These are phyloP conservation scores for Microcaecilia unicolor DNA, from an alignment of 2,797 vertebrate genomes.

Conservation along the genomic window DNA sequence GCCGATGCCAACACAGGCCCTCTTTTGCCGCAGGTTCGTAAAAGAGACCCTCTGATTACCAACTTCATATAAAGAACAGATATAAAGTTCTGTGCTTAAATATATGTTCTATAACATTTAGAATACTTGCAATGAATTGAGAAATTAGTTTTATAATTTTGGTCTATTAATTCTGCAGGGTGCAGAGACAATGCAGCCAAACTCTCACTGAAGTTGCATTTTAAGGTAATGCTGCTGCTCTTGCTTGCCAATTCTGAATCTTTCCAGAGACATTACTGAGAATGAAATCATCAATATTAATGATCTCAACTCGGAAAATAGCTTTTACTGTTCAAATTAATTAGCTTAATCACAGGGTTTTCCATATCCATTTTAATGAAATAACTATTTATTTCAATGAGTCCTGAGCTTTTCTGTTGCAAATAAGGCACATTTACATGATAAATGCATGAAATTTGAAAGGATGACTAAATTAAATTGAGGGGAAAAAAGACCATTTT, in stretches of 20 bases:
- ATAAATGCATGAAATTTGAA: slow-evolving; percentile 66
- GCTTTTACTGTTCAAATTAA: slow-evolving; percentile 69
- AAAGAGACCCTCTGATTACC: no score
- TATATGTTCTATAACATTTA: no score
- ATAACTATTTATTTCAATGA: slow-evolving; percentile 70
- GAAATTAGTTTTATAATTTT: no score
- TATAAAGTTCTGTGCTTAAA: no score
- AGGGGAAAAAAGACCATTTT: slow-evolving; percentile 37
- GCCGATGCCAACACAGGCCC: no score
- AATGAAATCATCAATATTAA: slow-evolving; percentile 73
- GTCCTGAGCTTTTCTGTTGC: slow-evolving; percentile 63
- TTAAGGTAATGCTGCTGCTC: slow-evolving; percentile 18
- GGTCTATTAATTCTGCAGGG: no score
- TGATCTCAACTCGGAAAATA: slow-evolving; percentile 64
- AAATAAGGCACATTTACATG: slow-evolving; percentile 68
- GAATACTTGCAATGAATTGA: no score
- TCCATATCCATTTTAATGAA: slow-evolving; percentile 69
- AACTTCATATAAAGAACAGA: no score
- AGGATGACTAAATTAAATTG: slow-evolving; percentile 67
- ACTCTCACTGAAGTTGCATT: slow-evolving; percentile 21
- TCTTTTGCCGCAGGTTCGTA: no score
- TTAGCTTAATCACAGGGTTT: slow-evolving; percentile 67
- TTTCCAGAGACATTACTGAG: slow-evolving; percentile 58
- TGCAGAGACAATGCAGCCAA: slow-evolving; percentile 20
- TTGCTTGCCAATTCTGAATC: slow-evolving; percentile 39